A percentile compares a stretch with the other conserved stretches of the same genome.
Evolutionary conservation across 2,888 invertebrate genomes (phyloP).

Genomic region (Thera obeliscata): DNA sequence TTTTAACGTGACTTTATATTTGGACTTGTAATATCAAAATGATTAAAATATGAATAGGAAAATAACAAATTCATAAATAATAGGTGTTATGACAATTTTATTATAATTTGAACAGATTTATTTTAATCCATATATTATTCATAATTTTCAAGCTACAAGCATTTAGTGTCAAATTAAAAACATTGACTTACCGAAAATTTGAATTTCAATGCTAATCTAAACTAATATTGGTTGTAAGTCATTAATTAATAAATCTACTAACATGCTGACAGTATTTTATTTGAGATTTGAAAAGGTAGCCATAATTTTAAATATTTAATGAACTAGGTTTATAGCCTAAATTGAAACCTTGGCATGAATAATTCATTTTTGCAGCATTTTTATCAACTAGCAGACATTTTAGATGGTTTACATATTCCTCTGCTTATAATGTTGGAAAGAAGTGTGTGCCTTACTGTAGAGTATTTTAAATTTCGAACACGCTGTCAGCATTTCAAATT

Average conservation of each 20-base stretch:
- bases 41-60: neutral
- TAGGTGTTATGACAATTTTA: neutral
- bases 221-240: neutral
- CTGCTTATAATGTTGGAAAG: neutral
- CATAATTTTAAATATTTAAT: neutral
- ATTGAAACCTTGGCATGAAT: neutral
- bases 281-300: neutral
- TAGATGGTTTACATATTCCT: neutral
- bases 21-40: too few species aligned
- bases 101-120: slow-evolving; percentile 1
- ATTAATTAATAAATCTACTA: slow-evolving; percentile 3
- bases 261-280: slow-evolving; percentile 6
- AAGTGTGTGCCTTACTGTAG: neutral
- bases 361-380: neutral
- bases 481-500: slow-evolving; percentile 39
- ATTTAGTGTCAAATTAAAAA: slow-evolving; percentile 7
- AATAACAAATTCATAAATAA: neutral
- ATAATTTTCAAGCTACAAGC: neutral
- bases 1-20: neutral
- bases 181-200: neutral
- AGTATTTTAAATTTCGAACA: slow-evolving; percentile 29
- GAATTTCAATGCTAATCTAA: slow-evolving; percentile 6
- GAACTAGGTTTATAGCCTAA: too few species aligned
- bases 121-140: slow-evolving; percentile 1
- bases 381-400: neutral